phyloP scores from a whole-genome alignment of 2,113 vertebrate genomes.

The Sinocyclocheilus grahami region DNA sequence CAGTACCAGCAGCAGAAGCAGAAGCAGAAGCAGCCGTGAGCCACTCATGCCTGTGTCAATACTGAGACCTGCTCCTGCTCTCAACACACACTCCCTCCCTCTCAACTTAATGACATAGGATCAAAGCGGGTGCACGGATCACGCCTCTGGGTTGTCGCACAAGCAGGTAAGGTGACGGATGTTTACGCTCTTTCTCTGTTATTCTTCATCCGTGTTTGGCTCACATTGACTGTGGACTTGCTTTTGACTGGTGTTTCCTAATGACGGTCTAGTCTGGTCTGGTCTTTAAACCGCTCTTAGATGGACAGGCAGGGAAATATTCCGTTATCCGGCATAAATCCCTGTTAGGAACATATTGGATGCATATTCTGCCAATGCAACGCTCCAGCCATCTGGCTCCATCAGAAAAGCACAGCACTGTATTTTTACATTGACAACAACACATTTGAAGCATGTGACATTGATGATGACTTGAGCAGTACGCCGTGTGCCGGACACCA shows the following conservation, averaged over 20 bases:
- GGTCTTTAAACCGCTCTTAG: constrained; percentile 6
- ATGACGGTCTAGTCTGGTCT: neutral
- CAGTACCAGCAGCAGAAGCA: constrained; percentile 61
- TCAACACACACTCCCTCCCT: constrained; percentile 18
- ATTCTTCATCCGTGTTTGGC: constrained; percentile 25
- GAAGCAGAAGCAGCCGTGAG: constrained; percentile 44
- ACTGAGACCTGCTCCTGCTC: constrained; percentile 2
- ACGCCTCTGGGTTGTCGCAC: constrained; percentile 53
- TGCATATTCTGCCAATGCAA: constrained; percentile 45
- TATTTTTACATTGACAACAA: neutral
- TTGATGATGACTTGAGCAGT: neutral
- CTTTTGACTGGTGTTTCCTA: neutral
- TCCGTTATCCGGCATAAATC: neutral
- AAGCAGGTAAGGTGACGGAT: constrained; percentile 69
- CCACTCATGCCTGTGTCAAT: constrained; percentile 33
- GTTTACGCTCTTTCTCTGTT: constrained; percentile 43
- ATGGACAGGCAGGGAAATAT: neutral
- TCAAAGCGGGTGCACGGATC: constrained; percentile 27
- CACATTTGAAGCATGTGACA: neutral
- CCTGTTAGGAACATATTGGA: constrained; percentile 36
- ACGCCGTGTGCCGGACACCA: neutral
- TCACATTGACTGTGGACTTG: neutral
- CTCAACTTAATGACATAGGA: constrained; percentile 37
- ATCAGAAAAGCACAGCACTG: neutral
- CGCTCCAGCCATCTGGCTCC: constrained; percentile 35